Percentiles rank a stretch among this genome's conserved stretches.
Evolutionary conservation across 2,797 vertebrate species (phyloP).

Genomic region (Tokudaia muenninki): DNA sequence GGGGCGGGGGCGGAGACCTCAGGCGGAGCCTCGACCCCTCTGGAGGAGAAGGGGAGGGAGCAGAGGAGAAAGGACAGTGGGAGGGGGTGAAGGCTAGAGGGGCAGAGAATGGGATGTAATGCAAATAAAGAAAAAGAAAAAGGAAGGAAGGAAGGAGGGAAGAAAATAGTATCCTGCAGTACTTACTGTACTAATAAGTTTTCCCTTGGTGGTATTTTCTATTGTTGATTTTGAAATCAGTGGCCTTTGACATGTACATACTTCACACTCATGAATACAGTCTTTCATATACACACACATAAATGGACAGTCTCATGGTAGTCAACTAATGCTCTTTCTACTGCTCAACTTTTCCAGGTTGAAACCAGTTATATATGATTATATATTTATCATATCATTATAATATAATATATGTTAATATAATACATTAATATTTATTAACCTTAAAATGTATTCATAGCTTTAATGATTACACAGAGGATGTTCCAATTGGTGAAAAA

Average conservation of each 20-base stretch:
- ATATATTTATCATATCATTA: neutral
- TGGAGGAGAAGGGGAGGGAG: neutral
- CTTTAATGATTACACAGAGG: neutral
- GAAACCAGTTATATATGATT: neutral
- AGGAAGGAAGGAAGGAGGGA: neutral
- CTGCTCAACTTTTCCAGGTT: neutral
- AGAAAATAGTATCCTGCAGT: neutral
- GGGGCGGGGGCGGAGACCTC: too few species aligned
- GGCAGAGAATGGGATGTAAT: neutral
- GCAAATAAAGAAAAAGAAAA: neutral
- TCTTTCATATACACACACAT: neutral
- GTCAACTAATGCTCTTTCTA: neutral
- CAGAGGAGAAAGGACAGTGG: neutral
- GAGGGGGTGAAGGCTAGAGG: neutral
- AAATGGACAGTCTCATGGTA: neutral
- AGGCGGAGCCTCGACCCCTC: too few species aligned
- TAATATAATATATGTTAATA: too few species aligned
- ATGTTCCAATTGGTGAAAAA: slow-evolving; percentile 90
- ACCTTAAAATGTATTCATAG: neutral
- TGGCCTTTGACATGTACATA: neutral
- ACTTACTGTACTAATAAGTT: neutral
- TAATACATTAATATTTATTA: neutral
- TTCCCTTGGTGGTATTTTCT: neutral
- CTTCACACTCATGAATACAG: neutral
- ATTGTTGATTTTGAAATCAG: neutral